Evolutionary conservation across 2,113 vertebrate genomes (phyloP).

Genomic region (Gambusia affinis): DNA sequence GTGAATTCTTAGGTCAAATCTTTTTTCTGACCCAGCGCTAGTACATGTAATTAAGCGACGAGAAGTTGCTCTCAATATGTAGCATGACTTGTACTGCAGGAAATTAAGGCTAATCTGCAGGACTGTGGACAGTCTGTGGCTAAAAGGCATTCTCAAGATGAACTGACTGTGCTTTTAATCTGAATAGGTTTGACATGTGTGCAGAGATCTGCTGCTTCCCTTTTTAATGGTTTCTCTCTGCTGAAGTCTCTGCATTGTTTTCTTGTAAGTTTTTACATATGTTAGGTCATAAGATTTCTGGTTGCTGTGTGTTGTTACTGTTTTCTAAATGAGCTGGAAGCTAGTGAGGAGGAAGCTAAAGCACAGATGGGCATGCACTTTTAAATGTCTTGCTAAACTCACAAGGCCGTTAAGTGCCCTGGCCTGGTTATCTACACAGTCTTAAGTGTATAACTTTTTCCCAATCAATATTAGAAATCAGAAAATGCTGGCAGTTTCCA

Average conservation of each 20-base stretch:
- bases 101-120: constrained; percentile 73
- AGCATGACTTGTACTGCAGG: constrained; percentile 62
- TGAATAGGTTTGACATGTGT: constrained; percentile 60
- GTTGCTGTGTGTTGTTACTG: too few species aligned
- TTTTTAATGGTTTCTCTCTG: constrained; percentile 26
- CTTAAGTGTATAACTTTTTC: too few species aligned
- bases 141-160: constrained; percentile 66
- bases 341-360: too few species aligned
- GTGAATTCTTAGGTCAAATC: constrained; percentile 28
- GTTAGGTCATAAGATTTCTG: background rate
- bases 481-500: too few species aligned
- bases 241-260: constrained; percentile 28
- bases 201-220: constrained; percentile 30
- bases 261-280: background rate
- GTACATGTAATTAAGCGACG: constrained; percentile 63
- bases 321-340: too few species aligned
- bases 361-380: too few species aligned
- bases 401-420: too few species aligned
- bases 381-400: too few species aligned
- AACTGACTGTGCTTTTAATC: constrained; percentile 61
- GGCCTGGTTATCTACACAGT: too few species aligned
- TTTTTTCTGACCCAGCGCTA: constrained; percentile 48
- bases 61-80: constrained; percentile 46
- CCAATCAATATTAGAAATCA: too few species aligned
- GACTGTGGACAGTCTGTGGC: constrained; percentile 63